These are phyloP conservation scores for Hartigia nigra DNA, from an alignment of 2,888 invertebrate genomes.

Conservation along the genomic window DNA sequence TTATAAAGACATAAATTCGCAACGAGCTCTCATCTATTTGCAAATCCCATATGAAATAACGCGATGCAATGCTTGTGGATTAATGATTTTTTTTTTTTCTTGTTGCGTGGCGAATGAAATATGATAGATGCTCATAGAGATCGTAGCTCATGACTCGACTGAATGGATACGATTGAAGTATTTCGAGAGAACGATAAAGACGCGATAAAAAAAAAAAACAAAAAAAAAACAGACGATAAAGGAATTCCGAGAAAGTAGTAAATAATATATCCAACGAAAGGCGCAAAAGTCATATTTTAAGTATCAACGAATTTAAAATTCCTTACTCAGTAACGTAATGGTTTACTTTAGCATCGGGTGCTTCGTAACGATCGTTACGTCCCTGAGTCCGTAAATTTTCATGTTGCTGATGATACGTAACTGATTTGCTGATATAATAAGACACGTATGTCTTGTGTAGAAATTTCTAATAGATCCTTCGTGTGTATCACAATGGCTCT, in stretches of 20 bases:
- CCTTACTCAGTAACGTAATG: neutral
- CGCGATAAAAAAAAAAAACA: neutral
- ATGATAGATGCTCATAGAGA: neutral
- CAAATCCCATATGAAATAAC: neutral
- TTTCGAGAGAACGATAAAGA: neutral
- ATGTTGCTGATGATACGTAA: neutral
- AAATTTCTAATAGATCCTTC: neutral
- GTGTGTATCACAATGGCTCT: conserved; percentile 27
- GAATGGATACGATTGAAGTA: neutral
- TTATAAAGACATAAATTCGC: neutral
- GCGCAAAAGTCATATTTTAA: neutral
- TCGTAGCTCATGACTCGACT: neutral
- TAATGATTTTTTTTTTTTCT: neutral
- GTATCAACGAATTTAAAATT: neutral
- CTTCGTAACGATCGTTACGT: fast-evolving
- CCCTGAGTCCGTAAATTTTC: neutral
- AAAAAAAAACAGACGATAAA: neutral
- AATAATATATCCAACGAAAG: neutral
- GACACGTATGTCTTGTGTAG: neutral
- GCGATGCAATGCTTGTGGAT: neutral
- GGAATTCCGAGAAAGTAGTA: too few relatives aligned
- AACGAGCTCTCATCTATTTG: neutral
- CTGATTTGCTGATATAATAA: neutral
- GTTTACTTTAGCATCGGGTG: neutral
- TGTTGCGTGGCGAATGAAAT: neutral